A percentile compares a stretch with the other conserved stretches of the same genome.
Evolutionary conservation across 2,888 invertebrate genomes (phyloP).

Genomic region (Helicoverpa assulta): DNA sequence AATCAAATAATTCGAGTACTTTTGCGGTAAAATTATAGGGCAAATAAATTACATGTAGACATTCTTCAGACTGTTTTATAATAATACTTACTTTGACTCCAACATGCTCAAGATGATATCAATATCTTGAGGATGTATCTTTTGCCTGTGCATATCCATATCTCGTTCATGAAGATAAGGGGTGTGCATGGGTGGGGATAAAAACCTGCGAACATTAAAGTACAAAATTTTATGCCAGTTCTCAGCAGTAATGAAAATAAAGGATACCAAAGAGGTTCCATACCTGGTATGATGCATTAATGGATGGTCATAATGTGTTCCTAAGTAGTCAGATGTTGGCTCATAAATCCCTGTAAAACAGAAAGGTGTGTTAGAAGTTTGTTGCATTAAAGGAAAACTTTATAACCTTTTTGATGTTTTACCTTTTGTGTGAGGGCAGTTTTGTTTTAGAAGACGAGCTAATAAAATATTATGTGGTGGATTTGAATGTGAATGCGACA

Average conservation of each 20-base stretch:
- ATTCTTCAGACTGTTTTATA: too few species aligned
- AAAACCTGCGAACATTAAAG: constrained; percentile 65
- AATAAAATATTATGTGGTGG: constrained; percentile 67
- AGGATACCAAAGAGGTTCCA: constrained; percentile 5
- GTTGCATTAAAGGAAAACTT: neutral
- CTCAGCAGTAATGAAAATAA: neutral
- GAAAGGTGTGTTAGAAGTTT: constrained; percentile 7
- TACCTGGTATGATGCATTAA: constrained; percentile 65
- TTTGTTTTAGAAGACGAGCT: constrained; percentile 76
- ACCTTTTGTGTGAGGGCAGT: constrained; percentile 74
- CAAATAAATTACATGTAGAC: too few species aligned
- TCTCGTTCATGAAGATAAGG: constrained; percentile 70
- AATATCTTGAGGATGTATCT: constrained; percentile 81
- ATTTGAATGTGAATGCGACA: constrained; percentile 58
- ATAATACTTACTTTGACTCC: constrained; percentile 72
- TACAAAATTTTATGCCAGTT: constrained; percentile 4
- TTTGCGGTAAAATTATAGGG: too few species aligned
- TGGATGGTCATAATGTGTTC: constrained; percentile 57
- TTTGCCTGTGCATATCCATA: constrained; percentile 63
- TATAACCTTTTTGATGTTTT: constrained; percentile 19
- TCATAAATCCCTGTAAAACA: constrained; percentile 69
- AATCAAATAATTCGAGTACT: too few species aligned
- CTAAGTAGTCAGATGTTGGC: constrained; percentile 59
- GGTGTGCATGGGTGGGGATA: constrained; percentile 52
- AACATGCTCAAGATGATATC: constrained; percentile 78